Percentiles rank a stretch among this genome's conserved stretches.
phyloP scores from a whole-genome alignment of 2,888 invertebrate genomes.

The Epinotia brunnichana region DNA sequence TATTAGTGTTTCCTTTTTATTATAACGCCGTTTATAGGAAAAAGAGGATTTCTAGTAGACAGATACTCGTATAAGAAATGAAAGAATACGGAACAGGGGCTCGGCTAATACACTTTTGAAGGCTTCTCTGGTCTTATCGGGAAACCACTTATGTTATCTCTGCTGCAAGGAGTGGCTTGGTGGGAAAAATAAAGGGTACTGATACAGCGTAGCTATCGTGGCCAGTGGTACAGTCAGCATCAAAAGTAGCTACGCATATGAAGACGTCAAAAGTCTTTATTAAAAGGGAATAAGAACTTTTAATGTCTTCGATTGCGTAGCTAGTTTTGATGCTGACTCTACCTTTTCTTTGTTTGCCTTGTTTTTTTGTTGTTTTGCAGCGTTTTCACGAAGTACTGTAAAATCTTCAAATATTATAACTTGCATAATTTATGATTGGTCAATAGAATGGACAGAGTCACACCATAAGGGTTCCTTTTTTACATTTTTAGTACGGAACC shows the following conservation, averaged over 20 bases:
- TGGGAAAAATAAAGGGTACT: slow-evolving; percentile 51
- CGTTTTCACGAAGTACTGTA: not conserved
- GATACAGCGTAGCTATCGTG: not conserved
- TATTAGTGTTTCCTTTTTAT: slow-evolving; percentile 17
- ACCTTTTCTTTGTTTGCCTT: not conserved
- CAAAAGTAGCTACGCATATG: no score
- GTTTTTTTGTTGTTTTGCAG: not conserved
- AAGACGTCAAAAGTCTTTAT: no score
- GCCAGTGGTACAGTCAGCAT: no score
- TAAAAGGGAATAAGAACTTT: no score
- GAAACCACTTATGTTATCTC: slow-evolving; percentile 58
- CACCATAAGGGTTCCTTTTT: no score
- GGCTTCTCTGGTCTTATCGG: slow-evolving; percentile 59
- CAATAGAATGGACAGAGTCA: no score
- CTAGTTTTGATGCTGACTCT: no score
- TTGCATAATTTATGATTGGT: no score
- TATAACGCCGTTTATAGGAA: slow-evolving; percentile 39
- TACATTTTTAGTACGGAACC: no score
- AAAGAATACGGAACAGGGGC: slow-evolving; percentile 50
- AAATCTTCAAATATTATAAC: no score
- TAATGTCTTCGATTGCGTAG: no score
- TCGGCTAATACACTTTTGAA: slow-evolving; percentile 61
- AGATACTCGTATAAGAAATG: slow-evolving; percentile 50
- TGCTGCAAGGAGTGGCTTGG: slow-evolving; percentile 52
- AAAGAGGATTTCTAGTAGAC: slow-evolving; percentile 50